Evolutionary conservation across 2,797 vertebrate genomes (phyloP), one percentile per base, ranked within the genome.

Genomic region (Melanotaenia maccullochi): DNA sequence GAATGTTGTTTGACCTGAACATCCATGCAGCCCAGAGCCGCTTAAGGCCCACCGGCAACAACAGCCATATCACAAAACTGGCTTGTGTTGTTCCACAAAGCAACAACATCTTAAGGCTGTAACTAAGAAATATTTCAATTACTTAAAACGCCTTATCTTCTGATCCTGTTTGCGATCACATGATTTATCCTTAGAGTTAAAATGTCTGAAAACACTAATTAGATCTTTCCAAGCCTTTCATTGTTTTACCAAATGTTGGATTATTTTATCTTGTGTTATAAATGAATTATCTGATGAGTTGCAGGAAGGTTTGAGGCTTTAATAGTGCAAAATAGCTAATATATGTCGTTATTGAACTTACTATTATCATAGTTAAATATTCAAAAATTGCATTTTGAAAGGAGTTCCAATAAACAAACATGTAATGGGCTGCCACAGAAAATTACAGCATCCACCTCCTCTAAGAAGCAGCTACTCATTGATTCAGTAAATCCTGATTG

Each of bases 1-100:
- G 36, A 71, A 35, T 73, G 58, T 71, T 68, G 63, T 62, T 66
- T 79, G 75, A 84, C 71, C 67, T 24, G 33, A 78, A 8, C 73
- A 75, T 52, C 56, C 32, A 8, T 32, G 9, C 40, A 11, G 47
- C 47, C 73, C 60, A 12, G 69, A 38, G 60, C 59, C 61, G 60
- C 35, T 60, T 20, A 12, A 60, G 67, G 36, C 51, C n/a, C 14
- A n/a, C 55, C 65, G 76, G 72, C 71, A 69, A 44, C 60, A 40
- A 72, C 71, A 79, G 54, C 28, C 35, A 22, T 18, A 24, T 40
- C 42, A 64, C 16, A 13, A 62, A 74, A 71, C 24, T 58, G 42
- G 49, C 62, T 55, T 65, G 56, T 65, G 11, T 44, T 59, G 42
- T 67, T 16, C 25, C 22, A 65, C 40, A 44, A 16, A 62, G 11